These are phyloP conservation scores for Eupithecia subfuscata DNA, from an alignment of 2,888 invertebrate species.

Conservation along the genomic window DNA sequence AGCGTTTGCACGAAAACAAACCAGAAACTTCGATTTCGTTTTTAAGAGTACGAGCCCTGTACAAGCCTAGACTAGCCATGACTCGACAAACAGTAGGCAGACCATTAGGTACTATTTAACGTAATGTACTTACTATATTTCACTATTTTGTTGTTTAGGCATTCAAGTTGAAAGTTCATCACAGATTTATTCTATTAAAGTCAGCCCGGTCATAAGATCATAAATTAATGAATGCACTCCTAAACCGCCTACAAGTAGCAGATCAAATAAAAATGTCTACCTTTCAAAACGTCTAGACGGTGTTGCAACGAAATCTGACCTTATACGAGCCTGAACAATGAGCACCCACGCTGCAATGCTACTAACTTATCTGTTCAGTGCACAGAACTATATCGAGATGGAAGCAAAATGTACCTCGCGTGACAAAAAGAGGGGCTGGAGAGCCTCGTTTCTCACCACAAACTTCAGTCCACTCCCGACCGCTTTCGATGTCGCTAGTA, in stretches of 20 bases:
- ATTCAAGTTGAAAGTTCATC: not conserved
- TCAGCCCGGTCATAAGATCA: slow-evolving; percentile 47
- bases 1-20: no score
- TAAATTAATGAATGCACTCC: slow-evolving; percentile 66
- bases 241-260: slow-evolving; percentile 63
- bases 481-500: not conserved
- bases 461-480: no score
- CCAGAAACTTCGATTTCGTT: no score
- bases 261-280: slow-evolving; percentile 67
- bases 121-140: not conserved
- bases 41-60: not conserved
- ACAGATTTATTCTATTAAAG: slow-evolving; percentile 30
- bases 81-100: not conserved
- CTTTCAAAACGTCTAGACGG: slow-evolving; percentile 69
- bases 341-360: slow-evolving; percentile 65
- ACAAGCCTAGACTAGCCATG: not conserved
- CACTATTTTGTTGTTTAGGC: not conserved
- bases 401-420: no score
- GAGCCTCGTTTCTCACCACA: no score
- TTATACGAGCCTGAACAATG: slow-evolving; percentile 63
- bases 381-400: not conserved
- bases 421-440: no score
- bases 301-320: slow-evolving; percentile 62
- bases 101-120: not conserved
- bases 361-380: slow-evolving; percentile 31